Base-by-base conservation (phyloP, 2,888 invertebrate genomes). In the Chrysodeixis includens region DNA sequence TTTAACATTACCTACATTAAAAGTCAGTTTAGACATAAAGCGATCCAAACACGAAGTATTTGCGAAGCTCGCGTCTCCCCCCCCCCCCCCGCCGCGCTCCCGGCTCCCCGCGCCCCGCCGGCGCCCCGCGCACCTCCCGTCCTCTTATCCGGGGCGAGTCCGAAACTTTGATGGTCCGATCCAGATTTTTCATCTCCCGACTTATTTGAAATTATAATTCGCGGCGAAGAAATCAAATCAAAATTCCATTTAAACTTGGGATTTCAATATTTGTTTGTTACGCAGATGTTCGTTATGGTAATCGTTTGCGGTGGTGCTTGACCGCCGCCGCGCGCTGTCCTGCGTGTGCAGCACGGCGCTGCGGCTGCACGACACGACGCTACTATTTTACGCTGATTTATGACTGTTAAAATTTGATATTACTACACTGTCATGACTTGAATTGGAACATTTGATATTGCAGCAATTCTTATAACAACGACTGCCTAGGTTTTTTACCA, bases 181-280 rank as follows among this genome's bases (percentile, higher is more conserved):
- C 90, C 89, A 85, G 91, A 93, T 94, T 94, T 94, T 94, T 94
- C 94, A 93, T 94, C 92, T 91, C 86, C 83, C 83, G 79, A 88
- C 92, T 93, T 92, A 94, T 94, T 93, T 94, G 92, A 92, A 94
- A 94, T 94, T 94, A 94, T 93, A 94, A 94, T 85, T 83, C 85
- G 86, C 86, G 84, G 88, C 86, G 87, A 92, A 93, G 92, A 92
- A 93, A 94, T 94, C 93, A 91, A 93, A 94, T 94, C 94, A 93
- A 94, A 93, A 94, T 94, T 93, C 93, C 92, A 94, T 94, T 93
- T 92, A 90, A 93, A 93, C 90, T 93, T 85, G 79, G 88, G 84
- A 89, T 93, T 93, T 92, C 90, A 93, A 93, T 94, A 92, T 93
- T 92, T 93, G 91, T 91, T 91, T 87, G 87, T 82, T 82, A 83